Base-by-base conservation (phyloP, 2,888 invertebrate genomes). In the Adineta ricciae region DNA sequence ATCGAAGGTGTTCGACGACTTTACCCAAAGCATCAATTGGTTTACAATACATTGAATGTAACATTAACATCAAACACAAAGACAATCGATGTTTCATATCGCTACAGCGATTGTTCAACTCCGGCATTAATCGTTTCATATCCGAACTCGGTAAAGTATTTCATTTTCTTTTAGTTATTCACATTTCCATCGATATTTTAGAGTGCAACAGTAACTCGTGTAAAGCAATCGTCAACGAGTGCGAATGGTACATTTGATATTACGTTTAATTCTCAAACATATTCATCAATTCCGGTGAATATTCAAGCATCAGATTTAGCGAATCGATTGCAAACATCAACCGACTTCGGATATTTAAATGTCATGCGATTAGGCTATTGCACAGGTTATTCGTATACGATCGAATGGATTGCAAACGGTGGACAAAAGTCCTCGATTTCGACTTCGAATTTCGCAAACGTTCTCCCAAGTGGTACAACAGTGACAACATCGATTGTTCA, bases 331-430 rank as follows among this genome's bases (percentile, higher is more conserved):
- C 73, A 85, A 46, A 21, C 72, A 52, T n/a, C 32, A 27, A 41
- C 64, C 11, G 50, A 78, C 11, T 72, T 85, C n/a, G 85, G 85
- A n/a, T 38, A 32, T 38, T 46, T 83, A 7, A 73, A 49, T 41
- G 46, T 85, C 14, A 41, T 9, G 11, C 32, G 85, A 21, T 41
- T 27, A n/a, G 50, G 52, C 21, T 49, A 85, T 24, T 85, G 85
- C 50, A 83, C 85, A 14, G 85, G 85, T 7, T 85, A 83, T 83
- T 72, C 49, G 16, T 85, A 72, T 83, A n/a, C 4, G 36, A 72
- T 85, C 27, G 83, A 82, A 85, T 85, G 82, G 52, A 7, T 73
- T 19, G 21, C 72, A 27, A 64, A 64, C 32, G 85, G 85, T 54
- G 85, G 85, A 19, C 36, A 83, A 4, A 85, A 85, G 49, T 49